phyloP scores from a whole-genome alignment of 2,113 vertebrate species.

The Nettapus auritus region DNA sequence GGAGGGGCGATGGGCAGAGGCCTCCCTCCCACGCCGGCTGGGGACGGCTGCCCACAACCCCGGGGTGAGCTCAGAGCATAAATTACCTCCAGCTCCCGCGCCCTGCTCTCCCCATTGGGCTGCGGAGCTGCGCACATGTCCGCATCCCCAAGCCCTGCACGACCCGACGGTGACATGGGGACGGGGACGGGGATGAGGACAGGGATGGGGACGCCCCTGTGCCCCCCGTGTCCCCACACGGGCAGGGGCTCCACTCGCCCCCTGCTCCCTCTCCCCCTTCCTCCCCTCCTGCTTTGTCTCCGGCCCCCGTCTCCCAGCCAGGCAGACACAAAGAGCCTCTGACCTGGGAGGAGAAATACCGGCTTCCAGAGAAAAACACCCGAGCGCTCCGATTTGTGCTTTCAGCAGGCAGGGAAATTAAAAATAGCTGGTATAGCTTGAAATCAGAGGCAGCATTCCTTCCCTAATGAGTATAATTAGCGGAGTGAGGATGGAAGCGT shows the following conservation, averaged over 20 bases:
- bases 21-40: slow-evolving; percentile 43
- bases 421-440: not conserved
- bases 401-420: not conserved
- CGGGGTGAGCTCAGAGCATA: slow-evolving; percentile 56
- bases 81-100: slow-evolving; percentile 18
- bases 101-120: not conserved
- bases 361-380: not conserved
- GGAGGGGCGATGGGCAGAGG: slow-evolving; percentile 54
- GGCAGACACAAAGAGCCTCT: slow-evolving; percentile 55
- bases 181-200: too few relatives aligned
- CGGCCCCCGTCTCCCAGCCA: slow-evolving; percentile 57
- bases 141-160: not conserved
- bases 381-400: not conserved
- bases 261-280: not conserved
- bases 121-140: not conserved
- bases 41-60: slow-evolving; percentile 58
- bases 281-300: slow-evolving; percentile 52
- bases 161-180: too few relatives aligned
- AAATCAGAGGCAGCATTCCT: not conserved
- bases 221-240: accelerated
- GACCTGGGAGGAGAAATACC: slow-evolving; percentile 35
- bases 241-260: slow-evolving; percentile 11
- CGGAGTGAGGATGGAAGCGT: not conserved
- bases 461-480: slow-evolving; percentile 46
- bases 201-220: too few relatives aligned